A percentile compares a stretch with the other conserved stretches of the same genome.
Conservation (phyloP, 2,113 vertebrate species). For the Lasiurus cinereus region DNA sequence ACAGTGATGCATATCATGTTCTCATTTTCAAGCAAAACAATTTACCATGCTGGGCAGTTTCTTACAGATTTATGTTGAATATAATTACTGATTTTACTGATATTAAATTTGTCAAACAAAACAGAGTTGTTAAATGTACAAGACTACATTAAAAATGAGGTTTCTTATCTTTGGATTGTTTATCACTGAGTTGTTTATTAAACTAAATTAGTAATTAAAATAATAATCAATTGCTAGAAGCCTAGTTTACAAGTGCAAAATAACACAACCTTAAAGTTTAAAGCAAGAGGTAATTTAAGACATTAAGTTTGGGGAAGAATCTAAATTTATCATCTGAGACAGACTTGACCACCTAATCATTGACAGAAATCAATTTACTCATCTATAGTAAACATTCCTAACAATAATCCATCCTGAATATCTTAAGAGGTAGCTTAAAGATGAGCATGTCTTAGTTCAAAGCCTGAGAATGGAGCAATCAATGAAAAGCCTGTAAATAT, state of each 20-base stretch:
- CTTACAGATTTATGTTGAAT: constrained; percentile 27
- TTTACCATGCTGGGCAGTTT: neutral
- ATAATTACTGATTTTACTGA: constrained; percentile 4
- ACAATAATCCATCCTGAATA: neutral
- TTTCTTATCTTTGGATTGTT: neutral
- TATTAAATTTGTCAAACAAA: constrained; percentile 5
- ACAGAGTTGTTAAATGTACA: neutral
- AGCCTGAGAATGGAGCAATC: neutral
- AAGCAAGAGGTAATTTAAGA: constrained; percentile 41
- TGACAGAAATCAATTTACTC: neutral
- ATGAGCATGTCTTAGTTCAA: neutral
- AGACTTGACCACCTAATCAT: neutral
- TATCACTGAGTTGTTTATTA: constrained; percentile 17
- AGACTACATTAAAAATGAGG: neutral
- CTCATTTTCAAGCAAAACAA: constrained; percentile 23
- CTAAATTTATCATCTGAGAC: neutral
- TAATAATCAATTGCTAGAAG: neutral
- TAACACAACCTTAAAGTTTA: neutral
- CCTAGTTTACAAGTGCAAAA: neutral
- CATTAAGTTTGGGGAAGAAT: neutral
- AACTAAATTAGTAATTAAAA: constrained; percentile 3
- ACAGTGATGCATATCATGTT: neutral
- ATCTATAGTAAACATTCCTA: neutral
- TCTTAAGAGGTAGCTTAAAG: neutral
- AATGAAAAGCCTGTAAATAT: neutral